phyloP scores from a whole-genome alignment of 2,113 vertebrate species.

The Neolamprologus fasciatus region DNA sequence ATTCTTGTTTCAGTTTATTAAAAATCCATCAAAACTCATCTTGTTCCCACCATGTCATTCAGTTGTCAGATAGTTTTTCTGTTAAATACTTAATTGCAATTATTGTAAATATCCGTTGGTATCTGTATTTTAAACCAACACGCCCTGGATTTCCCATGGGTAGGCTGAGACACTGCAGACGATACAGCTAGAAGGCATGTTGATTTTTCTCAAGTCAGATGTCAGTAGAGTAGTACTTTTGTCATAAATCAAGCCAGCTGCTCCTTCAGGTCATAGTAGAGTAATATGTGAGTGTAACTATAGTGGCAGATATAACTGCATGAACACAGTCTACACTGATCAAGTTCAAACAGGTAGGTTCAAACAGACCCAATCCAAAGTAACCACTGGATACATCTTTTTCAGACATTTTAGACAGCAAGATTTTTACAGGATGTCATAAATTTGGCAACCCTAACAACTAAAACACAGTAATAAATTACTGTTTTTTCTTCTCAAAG shows the following conservation, averaged over 20 bases:
- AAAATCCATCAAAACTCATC: neutral
- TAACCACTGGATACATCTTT: neutral
- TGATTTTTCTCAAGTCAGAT: slow-evolving; percentile 7
- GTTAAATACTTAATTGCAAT: neutral
- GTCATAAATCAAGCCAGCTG: neutral
- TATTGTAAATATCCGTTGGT: neutral
- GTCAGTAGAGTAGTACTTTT: slow-evolving; percentile 5
- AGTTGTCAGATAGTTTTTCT: neutral
- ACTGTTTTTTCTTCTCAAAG: neutral
- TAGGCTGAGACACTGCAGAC: slow-evolving; percentile 58
- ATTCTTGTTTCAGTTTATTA: neutral
- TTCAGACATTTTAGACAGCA: neutral
- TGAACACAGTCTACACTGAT: neutral
- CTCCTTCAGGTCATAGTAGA: neutral
- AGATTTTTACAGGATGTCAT: neutral
- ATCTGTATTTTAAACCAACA: neutral
- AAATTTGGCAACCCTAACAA: neutral
- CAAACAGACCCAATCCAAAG: neutral
- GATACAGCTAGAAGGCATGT: slow-evolving; percentile 42
- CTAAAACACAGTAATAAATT: neutral
- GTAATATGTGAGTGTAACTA: neutral
- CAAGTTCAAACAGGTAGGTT: neutral
- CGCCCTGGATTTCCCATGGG: neutral
- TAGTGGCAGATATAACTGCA: neutral
- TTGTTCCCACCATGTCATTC: neutral